A percentile compares a stretch with the other conserved stretches of the same genome.
These are phyloP conservation scores for Atherinomorus stipes DNA, from an alignment of 2,113 vertebrate species.

Conservation along the genomic window DNA sequence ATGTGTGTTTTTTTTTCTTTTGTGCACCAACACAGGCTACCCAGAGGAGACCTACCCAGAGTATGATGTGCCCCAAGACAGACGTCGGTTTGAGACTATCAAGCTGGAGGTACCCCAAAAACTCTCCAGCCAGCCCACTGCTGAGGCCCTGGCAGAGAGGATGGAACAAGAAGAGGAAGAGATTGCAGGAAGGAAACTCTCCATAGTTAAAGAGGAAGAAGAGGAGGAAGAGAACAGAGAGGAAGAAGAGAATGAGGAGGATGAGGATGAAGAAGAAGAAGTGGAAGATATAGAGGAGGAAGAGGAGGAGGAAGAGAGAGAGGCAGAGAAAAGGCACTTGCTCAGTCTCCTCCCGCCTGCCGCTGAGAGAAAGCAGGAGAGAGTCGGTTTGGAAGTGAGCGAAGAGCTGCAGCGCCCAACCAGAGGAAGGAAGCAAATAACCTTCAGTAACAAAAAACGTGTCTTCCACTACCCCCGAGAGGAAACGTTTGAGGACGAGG, in stretches of 20 bases:
- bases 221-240: conserved; percentile 47
- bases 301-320: conserved; percentile 35
- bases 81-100: conserved; percentile 76
- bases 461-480: conserved; percentile 79
- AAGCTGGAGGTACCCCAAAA: conserved; percentile 81
- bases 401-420: conserved; percentile 39
- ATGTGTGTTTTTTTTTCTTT: conserved; percentile 2
- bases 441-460: conserved; percentile 63
- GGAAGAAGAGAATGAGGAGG: neutral
- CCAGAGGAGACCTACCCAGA: conserved; percentile 93
- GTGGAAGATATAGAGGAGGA: conserved; percentile 7
- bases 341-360: conserved; percentile 36
- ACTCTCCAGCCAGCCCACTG: conserved; percentile 82
- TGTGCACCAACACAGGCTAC: conserved; percentile 87
- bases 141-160: conserved; percentile 93
- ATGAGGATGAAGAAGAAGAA: conserved; percentile 40
- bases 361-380: conserved; percentile 39
- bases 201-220: conserved; percentile 63
- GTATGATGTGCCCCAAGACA: conserved; percentile 79
- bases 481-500: conserved; percentile 55
- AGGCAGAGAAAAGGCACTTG: conserved; percentile 65
- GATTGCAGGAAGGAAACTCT: conserved; percentile 75
- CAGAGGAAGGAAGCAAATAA: conserved; percentile 64
- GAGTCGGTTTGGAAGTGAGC: conserved; percentile 60
- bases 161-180: conserved; percentile 85